Evolutionary conservation across 2,888 invertebrate genomes (phyloP).

Genomic region (Drepana falcataria): DNA sequence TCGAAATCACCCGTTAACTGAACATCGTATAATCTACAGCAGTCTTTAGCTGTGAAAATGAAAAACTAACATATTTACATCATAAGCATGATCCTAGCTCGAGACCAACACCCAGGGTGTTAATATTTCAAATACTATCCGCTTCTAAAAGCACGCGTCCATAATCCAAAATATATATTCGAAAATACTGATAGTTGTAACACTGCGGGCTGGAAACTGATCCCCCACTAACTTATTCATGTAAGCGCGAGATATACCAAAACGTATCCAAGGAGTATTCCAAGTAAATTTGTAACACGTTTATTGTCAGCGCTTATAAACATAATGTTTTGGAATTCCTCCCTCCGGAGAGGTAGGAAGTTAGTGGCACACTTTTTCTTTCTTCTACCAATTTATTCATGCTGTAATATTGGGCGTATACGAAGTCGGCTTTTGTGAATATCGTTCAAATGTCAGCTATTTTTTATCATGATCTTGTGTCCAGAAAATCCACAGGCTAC

Average conservation of each 20-base stretch:
- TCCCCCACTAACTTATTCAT: slow-evolving; percentile 25
- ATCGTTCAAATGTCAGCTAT: not conserved
- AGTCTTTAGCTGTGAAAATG: no score
- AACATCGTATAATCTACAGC: no score
- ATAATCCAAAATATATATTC: no score
- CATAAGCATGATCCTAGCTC: no score
- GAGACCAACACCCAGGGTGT: no score
- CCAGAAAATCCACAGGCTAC: no score
- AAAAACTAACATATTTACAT: no score
- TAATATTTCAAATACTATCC: no score
- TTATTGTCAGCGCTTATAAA: slow-evolving; percentile 14
- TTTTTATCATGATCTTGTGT: no score
- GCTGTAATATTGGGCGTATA: not conserved
- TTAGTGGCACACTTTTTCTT: slow-evolving; percentile 7
- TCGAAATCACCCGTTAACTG: no score
- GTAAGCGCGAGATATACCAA: slow-evolving; percentile 10
- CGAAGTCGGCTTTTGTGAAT: not conserved
- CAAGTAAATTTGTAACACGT: slow-evolving; percentile 17
- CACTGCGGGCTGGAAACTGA: slow-evolving; percentile 8
- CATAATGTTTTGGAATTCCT: slow-evolving; percentile 9
- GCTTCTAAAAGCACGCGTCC: no score
- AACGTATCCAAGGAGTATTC: slow-evolving; percentile 8
- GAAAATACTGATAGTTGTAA: no score
- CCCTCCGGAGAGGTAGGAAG: slow-evolving; percentile 7
- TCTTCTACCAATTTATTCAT: not conserved